phyloP scores from a whole-genome alignment of 2,888 invertebrate genomes.

The Parnassius orleans region DNA sequence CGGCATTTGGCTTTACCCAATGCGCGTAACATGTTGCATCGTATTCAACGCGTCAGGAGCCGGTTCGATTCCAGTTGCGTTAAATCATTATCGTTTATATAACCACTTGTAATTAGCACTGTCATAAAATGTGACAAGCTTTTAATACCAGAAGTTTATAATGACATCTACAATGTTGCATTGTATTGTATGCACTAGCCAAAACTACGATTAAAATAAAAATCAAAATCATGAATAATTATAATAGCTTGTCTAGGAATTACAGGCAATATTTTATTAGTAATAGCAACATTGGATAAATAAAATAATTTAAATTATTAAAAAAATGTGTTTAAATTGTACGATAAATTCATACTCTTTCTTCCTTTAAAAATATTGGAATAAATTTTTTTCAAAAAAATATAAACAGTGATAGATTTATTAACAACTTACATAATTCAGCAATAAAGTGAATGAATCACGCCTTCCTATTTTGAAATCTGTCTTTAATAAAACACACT shows the following conservation, averaged over 20 bases:
- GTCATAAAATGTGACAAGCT: background rate
- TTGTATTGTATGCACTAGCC: too few relatives aligned
- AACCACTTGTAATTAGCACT: background rate
- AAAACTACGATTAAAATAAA: too few relatives aligned
- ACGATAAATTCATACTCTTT: too few relatives aligned
- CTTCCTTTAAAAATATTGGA: too few relatives aligned
- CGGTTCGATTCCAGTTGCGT: background rate
- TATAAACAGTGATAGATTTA: too few relatives aligned
- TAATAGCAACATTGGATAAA: too few relatives aligned
- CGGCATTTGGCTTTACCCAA: background rate
- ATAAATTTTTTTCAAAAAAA: too few relatives aligned
- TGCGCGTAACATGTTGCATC: background rate
- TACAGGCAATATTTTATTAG: too few relatives aligned
- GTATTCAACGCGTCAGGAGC: background rate
- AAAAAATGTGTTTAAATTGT: too few relatives aligned
- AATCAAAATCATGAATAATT: too few relatives aligned
- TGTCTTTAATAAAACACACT: slow-evolving; percentile 7
- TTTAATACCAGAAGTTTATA: background rate
- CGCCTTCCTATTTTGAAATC: background rate
- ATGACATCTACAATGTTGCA: background rate
- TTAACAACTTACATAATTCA: slow-evolving; percentile 8
- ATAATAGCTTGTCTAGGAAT: too few relatives aligned
- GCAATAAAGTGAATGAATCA: background rate
- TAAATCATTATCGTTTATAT: background rate
- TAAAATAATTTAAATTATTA: too few relatives aligned